Base-by-base conservation (phyloP, 2,888 invertebrate species). In the Junonia oenone region DNA sequence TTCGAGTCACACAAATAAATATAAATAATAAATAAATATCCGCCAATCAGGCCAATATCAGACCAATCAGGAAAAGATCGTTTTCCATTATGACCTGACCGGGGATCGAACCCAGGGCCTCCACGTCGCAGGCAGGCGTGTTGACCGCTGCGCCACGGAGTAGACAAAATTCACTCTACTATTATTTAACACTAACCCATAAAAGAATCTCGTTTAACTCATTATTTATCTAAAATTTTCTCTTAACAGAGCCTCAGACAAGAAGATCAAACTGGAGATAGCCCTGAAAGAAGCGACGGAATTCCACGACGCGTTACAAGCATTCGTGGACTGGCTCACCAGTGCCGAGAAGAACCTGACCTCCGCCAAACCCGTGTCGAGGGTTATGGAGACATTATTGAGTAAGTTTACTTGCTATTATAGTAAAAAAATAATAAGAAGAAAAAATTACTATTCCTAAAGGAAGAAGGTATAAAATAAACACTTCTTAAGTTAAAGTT, bases 241-340 rank as follows among this genome's bases (percentile, higher is more conserved):
- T 55, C 27, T 8, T 13, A 22, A 48, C 63, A 93, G 98, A 63
- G 98, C 98, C 0, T 96, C 96, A 62, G 99, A 99, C 75, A 98
- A 98, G 89, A 99, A 98, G 91, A 98, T 97, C 75, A 99, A 99
- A 83, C 87, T 99, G 51, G 98, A 99, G 84, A 98, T 99, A 68
- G 99, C 99, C 0, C 92, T 99, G 48, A 97, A 97, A 72, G 98
- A 99, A 85, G 99, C 99, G 0, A 96, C 96, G 0, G 98, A 98
- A 75, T 99, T 99, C 94, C 98, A 99, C 83, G 96, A 97, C 72
- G 97, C 98, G 0, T 91, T 99, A 22, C 96, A 98, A 79, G 95
- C 95, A 3, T 99, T 99, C 83, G 97, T 98, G 6, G 96, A 97
- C 81, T 99, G 99, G 99, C 89, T 99, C 47, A 97, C 98, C 2